These are phyloP conservation scores for Choristoneura fumiferana DNA, from an alignment of 1,140 invertebrate genomes.

Conservation along the genomic window DNA sequence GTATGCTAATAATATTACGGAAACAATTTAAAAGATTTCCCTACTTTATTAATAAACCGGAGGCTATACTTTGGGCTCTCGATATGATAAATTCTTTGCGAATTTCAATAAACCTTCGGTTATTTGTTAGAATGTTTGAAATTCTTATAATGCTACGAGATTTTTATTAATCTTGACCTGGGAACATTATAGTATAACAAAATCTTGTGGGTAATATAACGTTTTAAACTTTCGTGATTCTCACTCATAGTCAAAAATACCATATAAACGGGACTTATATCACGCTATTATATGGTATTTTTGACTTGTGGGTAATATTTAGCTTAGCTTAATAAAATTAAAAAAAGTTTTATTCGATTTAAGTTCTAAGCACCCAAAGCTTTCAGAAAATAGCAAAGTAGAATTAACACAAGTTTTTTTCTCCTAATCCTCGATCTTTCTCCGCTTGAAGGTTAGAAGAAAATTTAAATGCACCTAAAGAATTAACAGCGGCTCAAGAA, in stretches of 20 bases:
- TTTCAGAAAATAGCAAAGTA: slow-evolving; percentile 4
- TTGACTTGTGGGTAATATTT: no score
- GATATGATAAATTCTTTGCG: slow-evolving; percentile 43
- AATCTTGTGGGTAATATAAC: no score
- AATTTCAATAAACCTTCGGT: slow-evolving; percentile 29
- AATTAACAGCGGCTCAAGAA: slow-evolving; percentile 7
- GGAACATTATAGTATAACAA: slow-evolving; percentile 17
- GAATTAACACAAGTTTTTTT: no score
- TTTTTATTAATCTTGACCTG: slow-evolving; percentile 17
- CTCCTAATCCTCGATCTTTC: no score
- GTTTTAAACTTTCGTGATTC: no score
- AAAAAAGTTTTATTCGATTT: no score
- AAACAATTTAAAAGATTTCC: slow-evolving; percentile 33
- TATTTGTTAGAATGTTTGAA: slow-evolving; percentile 18
- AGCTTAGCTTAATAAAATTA: no score
- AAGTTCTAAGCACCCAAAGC: no score
- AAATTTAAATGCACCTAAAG: slow-evolving; percentile 9
- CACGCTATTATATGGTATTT: no score
- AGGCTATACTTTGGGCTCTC: slow-evolving; percentile 37
- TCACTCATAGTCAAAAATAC: no score
- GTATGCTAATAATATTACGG: not conserved
- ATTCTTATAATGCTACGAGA: slow-evolving; percentile 31
- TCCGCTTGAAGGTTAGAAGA: not conserved
- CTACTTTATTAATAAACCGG: slow-evolving; percentile 33
- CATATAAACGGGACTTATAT: no score